These are phyloP conservation scores for Cyphomyrmex costatus DNA, from an alignment of 1,140 invertebrate genomes.

Conservation along the genomic window DNA sequence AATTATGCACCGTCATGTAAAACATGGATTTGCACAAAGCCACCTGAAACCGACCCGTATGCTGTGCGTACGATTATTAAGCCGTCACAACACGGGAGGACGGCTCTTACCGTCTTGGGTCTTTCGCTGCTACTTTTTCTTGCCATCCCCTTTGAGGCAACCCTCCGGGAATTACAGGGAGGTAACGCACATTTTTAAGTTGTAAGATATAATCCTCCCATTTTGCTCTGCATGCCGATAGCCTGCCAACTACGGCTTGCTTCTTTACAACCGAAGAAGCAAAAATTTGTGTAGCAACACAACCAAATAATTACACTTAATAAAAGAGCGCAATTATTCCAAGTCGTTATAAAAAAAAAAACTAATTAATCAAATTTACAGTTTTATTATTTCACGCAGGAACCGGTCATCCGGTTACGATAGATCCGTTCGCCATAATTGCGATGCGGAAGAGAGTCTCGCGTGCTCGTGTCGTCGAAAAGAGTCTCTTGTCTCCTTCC, in stretches of 20 bases:
- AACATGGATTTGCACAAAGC: conserved; percentile 76
- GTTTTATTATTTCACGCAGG: conserved; percentile 42
- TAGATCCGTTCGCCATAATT: conserved; percentile 62
- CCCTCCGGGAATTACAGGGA: background rate
- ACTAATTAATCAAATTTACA: background rate
- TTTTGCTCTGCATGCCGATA: conserved; percentile 16
- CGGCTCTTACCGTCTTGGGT: conserved; percentile 50
- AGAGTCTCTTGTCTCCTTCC: conserved; percentile 75
- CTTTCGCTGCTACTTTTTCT: conserved; percentile 48
- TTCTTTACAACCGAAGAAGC: background rate
- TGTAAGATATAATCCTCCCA: conserved; percentile 16
- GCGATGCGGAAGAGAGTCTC: conserved; percentile 74
- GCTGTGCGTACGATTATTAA: conserved; percentile 76
- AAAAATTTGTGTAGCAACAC: background rate
- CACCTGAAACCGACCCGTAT: conserved; percentile 57
- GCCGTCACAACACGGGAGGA: conserved; percentile 72
- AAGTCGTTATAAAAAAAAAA: background rate
- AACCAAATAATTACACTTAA: background rate
- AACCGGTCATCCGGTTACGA: conserved; percentile 32
- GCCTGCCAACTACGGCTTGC: background rate
- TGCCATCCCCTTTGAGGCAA: conserved; percentile 27
- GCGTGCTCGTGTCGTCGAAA: conserved; percentile 50
- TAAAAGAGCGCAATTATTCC: background rate
- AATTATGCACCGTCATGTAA: conserved; percentile 80
- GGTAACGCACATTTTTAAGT: conserved; percentile 35